Conservation (phyloP, 1,140 invertebrate species). For the Nymphalis io region DNA sequence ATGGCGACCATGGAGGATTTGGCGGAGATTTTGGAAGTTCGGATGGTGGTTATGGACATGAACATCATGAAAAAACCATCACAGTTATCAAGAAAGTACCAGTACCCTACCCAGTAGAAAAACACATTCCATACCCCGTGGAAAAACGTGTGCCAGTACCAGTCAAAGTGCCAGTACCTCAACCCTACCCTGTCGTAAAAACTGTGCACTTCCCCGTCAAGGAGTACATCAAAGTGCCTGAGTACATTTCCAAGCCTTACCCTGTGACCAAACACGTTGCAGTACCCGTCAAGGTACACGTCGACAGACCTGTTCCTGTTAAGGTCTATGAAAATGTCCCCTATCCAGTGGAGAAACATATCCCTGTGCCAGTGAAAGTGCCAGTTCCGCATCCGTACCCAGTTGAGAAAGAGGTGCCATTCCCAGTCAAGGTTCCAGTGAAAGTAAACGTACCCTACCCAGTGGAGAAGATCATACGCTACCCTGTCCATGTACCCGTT, state of each 20-base stretch:
- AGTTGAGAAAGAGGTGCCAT: conserved; percentile 86
- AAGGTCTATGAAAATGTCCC: conserved; percentile 84
- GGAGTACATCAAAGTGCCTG: conserved; percentile 83
- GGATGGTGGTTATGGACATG: conserved; percentile 45
- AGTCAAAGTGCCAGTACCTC: conserved; percentile 82
- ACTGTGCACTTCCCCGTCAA: conserved; percentile 84
- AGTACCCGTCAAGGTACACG: conserved; percentile 83
- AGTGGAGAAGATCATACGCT: conserved; percentile 87
- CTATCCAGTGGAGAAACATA: conserved; percentile 84
- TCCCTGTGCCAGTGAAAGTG: conserved; percentile 86
- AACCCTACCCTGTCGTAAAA: conserved; percentile 83
- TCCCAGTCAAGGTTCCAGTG: conserved; percentile 85
- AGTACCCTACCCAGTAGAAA: conserved; percentile 83
- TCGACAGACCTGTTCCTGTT: conserved; percentile 84
- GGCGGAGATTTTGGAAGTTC: conserved; percentile 54
- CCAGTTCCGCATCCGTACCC: conserved; percentile 86
- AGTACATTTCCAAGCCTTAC: conserved; percentile 83
- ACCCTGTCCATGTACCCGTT: conserved; percentile 86
- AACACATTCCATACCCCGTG: conserved; percentile 82
- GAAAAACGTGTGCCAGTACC: conserved; percentile 82
- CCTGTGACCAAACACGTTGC: conserved; percentile 85
- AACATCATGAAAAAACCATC: conserved; percentile 84
- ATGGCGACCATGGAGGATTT: conserved; percentile 47
- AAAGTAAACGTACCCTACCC: conserved; percentile 86
- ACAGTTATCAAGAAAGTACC: conserved; percentile 88